Evolutionary conservation across 1,140 invertebrate species (phyloP), one percentile per base, ranked within the genome.

Genomic region (Drosophila yakuba): DNA sequence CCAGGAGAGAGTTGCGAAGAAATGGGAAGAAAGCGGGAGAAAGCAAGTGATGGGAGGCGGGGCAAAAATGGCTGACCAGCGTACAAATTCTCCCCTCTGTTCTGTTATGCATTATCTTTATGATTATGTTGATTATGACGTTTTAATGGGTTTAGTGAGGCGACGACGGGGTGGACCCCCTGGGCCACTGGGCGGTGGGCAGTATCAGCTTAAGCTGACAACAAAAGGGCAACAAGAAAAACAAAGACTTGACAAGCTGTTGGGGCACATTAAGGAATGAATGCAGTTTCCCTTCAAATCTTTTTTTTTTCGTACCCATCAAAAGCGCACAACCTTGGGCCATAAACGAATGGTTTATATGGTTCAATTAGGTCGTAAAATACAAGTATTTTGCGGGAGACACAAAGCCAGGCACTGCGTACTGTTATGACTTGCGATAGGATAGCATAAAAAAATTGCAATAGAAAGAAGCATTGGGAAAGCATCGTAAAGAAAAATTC

Each of bases 111-210:
- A 85, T 85, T 85, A 78, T 81, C 62, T 73, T 71, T 81, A 82
- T 82, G 83, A 82, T 86, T 88, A 86, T 86, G 82, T 86, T 86
- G 81, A 85, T 86, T 88, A 86, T 86, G 82, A 86, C 79, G 82
- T 88, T 86, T 86, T 86, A 86, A 86, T 86, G 83, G 83, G 74
- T 79, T 88, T 78, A 82, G 74, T 82, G 79, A 82, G 82, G 74
- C 83, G 72, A 67, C 39, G 60, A 54, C 43, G 47, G 25, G 66
- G 32, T 5, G 57, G n/a, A 2, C 15, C 23, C 12, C 32, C 7
- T 10, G 23, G 23, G 12, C 45, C 44, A 14, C 12, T 2, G 10
- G 8, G 32, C 7, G 25, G 23, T 23, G 23, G 39, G 28, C 25
- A 23, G 23, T 55, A 77, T 58, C 52, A 58, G 47, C 71, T 75